phyloP scores from a whole-genome alignment of 2,797 vertebrate species.

The Selene dorsalis region DNA sequence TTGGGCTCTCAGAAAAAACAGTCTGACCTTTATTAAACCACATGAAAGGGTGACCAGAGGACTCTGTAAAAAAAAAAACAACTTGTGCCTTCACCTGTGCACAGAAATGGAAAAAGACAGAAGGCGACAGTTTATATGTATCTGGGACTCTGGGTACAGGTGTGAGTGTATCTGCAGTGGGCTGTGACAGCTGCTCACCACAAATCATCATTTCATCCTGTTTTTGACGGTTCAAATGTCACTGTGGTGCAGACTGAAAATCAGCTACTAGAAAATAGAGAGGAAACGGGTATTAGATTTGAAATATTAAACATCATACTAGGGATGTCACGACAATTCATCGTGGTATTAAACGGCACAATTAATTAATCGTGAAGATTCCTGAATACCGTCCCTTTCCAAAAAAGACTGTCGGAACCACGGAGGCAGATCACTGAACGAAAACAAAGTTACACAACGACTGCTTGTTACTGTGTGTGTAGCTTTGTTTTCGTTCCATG shows the following conservation, averaged over 20 bases:
- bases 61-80: neutral
- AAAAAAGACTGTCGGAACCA: neutral
- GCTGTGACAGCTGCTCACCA: slow-evolving; percentile 19
- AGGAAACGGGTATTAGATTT: neutral
- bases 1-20: slow-evolving; percentile 39
- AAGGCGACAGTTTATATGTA: no score
- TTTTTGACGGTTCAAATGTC: slow-evolving; percentile 44
- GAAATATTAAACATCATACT: no score
- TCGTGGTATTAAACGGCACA: no score
- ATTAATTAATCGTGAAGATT: no score
- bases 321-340: no score
- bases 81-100: neutral
- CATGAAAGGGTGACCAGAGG: neutral
- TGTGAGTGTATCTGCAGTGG: neutral
- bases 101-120: neutral
- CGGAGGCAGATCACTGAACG: no score
- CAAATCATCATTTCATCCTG: slow-evolving; percentile 32
- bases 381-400: neutral
- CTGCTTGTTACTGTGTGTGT: no score
- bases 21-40: slow-evolving; percentile 47
- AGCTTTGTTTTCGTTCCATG: no score
- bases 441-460: no score
- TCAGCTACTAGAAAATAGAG: neutral
- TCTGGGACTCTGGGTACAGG: no score
- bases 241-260: slow-evolving; percentile 1